phyloP scores from a whole-genome alignment of 2,797 vertebrate genomes.

The Dicrostonyx torquatus region DNA sequence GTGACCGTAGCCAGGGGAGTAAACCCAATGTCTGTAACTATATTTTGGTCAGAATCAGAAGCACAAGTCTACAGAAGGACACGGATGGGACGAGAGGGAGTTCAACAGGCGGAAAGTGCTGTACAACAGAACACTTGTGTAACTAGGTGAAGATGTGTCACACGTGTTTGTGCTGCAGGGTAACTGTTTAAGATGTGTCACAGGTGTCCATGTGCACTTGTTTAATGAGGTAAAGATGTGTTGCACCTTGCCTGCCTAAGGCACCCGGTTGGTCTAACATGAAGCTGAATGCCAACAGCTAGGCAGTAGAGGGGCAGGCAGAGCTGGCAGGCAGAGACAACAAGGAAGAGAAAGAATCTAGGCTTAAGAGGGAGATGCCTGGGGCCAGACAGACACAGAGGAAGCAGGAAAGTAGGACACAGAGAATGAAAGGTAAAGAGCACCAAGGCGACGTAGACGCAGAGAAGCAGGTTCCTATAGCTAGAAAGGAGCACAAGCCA shows the following conservation, averaged over 20 bases:
- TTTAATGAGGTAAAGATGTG: not conserved
- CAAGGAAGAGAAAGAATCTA: not conserved
- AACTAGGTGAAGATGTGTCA: not conserved
- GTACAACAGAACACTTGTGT: not conserved
- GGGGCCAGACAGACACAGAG: not conserved
- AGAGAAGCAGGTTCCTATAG: not conserved
- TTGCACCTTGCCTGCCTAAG: not conserved
- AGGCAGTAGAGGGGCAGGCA: not conserved
- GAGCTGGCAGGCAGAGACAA: not conserved
- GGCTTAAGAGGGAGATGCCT: not conserved
- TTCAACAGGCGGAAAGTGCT: not conserved
- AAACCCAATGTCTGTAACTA: slow-evolving; percentile 48
- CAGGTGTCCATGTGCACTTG: not conserved
- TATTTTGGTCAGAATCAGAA: slow-evolving; percentile 8
- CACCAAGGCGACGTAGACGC: not conserved
- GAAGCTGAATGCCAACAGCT: not conserved
- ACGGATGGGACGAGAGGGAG: not conserved
- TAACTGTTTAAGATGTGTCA: not conserved
- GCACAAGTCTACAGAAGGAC: slow-evolving; percentile 5
- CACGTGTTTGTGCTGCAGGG: not conserved
- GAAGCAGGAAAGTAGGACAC: not conserved
- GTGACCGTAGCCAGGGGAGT: slow-evolving; percentile 1
- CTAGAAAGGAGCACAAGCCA: not conserved
- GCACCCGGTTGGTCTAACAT: not conserved
- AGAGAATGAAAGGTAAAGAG: not conserved